Conservation (phyloP, 2,797 vertebrate genomes). For the Mormyrops attenuatus region DNA sequence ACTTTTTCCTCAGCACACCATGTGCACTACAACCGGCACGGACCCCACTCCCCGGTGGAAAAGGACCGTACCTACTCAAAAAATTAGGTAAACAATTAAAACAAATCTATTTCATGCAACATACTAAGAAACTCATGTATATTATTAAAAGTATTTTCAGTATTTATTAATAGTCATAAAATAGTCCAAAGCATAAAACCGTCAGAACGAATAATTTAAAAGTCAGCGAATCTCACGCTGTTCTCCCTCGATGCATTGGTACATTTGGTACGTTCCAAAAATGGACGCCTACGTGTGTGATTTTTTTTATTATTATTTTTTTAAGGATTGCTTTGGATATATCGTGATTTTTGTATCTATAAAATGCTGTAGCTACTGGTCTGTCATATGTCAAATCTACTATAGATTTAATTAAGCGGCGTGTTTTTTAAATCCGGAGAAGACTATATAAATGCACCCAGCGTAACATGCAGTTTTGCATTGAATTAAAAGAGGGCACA, state of each 20-base stretch:
- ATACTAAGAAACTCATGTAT: background rate
- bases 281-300: background rate
- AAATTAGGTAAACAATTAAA: background rate
- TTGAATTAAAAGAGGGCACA: background rate
- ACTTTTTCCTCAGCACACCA: conserved; percentile 53
- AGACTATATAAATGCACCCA: background rate
- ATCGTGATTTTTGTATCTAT: background rate
- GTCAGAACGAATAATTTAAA: background rate
- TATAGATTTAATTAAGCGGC: background rate
- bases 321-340: background rate
- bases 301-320: background rate
- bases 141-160: background rate
- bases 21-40: conserved; percentile 57
- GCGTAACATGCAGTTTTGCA: background rate
- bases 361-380: background rate
- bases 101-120: background rate
- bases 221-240: background rate
- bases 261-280: conserved; percentile 1
- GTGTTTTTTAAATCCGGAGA: background rate
- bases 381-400: background rate
- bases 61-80: conserved; percentile 36
- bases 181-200: background rate
- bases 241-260: background rate
- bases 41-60: conserved; percentile 34
- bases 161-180: background rate